Evolutionary conservation across 2,888 invertebrate genomes (phyloP).

Genomic region (Pachydiplax longipennis): DNA sequence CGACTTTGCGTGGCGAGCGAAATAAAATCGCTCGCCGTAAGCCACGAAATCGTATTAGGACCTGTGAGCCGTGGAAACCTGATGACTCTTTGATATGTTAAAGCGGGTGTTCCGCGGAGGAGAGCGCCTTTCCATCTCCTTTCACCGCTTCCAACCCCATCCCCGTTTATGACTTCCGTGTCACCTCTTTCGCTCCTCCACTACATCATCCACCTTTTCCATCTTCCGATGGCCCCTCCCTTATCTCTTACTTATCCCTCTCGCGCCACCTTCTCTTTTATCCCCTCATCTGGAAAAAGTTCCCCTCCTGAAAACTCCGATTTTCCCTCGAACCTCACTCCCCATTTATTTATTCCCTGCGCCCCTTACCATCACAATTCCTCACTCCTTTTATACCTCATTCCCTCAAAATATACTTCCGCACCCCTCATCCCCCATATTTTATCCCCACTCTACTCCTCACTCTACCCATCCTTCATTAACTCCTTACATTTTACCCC

Average conservation of each 20-base stretch:
- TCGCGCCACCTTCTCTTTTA: background rate
- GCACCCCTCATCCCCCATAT: background rate
- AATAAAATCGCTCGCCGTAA: background rate
- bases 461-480: background rate
- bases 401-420: too few species aligned
- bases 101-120: background rate
- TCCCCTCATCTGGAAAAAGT: background rate
- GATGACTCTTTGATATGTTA: conserved; percentile 16
- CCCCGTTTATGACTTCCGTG: background rate
- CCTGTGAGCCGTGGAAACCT: background rate
- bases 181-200: background rate
- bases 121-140: background rate
- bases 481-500: too few species aligned
- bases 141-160: background rate
- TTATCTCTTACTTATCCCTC: background rate
- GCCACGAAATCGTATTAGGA: background rate
- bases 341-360: too few species aligned
- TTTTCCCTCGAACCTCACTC: background rate
- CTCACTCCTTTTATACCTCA: too few species aligned
- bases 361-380: too few species aligned
- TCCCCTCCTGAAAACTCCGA: background rate
- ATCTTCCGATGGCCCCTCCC: background rate
- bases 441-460: too few species aligned
- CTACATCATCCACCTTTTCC: background rate
- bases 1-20: background rate